These are phyloP conservation scores for Gallinago stenura DNA, from an alignment of 2,797 vertebrate genomes.

Conservation along the genomic window DNA sequence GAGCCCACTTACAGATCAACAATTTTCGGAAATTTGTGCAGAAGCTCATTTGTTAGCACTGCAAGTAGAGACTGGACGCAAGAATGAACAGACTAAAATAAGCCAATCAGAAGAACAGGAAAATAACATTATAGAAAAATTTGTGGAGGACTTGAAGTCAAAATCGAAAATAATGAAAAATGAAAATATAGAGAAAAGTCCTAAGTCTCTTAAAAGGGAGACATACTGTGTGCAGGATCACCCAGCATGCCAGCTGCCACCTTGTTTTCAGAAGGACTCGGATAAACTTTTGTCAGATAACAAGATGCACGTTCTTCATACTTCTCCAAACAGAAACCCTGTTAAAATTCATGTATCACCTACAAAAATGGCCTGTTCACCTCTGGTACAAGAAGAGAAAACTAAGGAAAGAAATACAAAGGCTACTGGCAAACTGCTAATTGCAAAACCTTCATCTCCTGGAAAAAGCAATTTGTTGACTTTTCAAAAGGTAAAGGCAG, in stretches of 20 bases:
- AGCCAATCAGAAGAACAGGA: not conserved
- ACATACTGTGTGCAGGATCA: conserved; percentile 89
- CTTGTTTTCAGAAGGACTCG: conserved; percentile 78
- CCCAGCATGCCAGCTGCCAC: conserved; percentile 83
- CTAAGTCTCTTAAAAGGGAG: conserved; percentile 84
- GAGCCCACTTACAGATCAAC: conserved; percentile 86
- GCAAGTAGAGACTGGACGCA: conserved; percentile 77
- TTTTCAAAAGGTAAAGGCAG: conserved; percentile 73
- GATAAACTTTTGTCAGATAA: not conserved
- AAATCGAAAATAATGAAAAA: conserved; percentile 82
- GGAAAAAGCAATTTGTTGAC: conserved; percentile 35
- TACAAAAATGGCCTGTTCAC: not conserved
- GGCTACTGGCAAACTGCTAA: not conserved
- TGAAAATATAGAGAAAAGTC: conserved; percentile 71
- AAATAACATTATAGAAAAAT: conserved; percentile 75
- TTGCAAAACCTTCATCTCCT: conserved; percentile 1
- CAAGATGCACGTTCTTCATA: not conserved
- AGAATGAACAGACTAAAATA: not conserved
- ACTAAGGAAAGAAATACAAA: conserved; percentile 20
- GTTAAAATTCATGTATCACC: conserved; percentile 38
- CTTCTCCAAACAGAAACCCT: conserved; percentile 69
- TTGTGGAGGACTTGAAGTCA: conserved; percentile 80
- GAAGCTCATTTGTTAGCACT: conserved; percentile 88
- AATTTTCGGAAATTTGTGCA: conserved; percentile 87
- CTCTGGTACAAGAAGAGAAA: conserved; percentile 21